These are phyloP conservation scores for Proisotoma minuta DNA, from an alignment of 2,888 invertebrate genomes.

Conservation along the genomic window DNA sequence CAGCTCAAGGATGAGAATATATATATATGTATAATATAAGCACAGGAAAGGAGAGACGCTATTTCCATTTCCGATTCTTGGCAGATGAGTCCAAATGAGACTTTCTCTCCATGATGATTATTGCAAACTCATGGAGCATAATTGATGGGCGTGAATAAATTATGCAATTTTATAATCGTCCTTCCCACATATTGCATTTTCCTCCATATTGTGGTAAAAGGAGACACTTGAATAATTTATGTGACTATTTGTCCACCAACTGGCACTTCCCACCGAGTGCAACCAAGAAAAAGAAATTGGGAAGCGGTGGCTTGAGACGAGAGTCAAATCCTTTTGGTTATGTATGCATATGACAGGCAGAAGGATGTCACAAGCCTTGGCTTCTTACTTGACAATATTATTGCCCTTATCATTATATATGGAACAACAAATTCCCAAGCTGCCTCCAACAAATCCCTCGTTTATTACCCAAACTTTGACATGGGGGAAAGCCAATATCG, in stretches of 20 bases:
- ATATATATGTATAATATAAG: too few species aligned
- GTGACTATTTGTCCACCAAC: background rate
- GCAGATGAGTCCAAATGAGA: too few species aligned
- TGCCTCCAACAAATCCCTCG: too few species aligned
- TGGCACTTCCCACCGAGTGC: background rate
- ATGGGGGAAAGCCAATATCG: too few species aligned
- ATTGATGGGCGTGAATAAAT: background rate
- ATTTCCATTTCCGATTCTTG: too few species aligned
- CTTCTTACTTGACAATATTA: background rate
- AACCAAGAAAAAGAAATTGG: background rate
- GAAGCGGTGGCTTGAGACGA: background rate
- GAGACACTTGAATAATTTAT: constrained; percentile 4
- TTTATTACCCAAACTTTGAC: too few species aligned
- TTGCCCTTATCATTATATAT: too few species aligned
- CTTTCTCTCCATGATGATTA: background rate
- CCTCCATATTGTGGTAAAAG: too few species aligned
- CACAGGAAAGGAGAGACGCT: too few species aligned
- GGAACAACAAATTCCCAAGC: too few species aligned
- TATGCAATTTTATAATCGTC: background rate
- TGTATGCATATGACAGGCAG: background rate
- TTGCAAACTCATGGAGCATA: background rate
- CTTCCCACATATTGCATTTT: too few species aligned
- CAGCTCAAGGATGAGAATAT: too few species aligned
- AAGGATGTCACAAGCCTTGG: background rate
- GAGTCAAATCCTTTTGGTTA: background rate